phyloP scores from a whole-genome alignment of 2,888 invertebrate species.

The Meteorus cinctellus region DNA sequence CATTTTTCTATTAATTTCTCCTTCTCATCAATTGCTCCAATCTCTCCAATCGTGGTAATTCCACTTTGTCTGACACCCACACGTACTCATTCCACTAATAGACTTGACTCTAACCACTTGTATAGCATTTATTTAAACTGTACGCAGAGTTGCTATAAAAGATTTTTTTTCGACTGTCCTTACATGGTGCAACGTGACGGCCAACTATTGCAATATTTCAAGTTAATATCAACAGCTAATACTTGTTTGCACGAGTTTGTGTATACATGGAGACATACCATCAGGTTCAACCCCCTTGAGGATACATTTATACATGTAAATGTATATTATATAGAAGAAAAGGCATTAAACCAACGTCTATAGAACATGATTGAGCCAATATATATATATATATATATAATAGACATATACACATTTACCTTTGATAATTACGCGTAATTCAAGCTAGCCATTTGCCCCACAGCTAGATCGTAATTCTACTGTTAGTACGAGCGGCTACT shows the following conservation, averaged over 20 bases:
- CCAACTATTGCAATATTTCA: constrained; percentile 2
- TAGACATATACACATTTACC: constrained; percentile 36
- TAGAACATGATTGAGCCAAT: constrained; percentile 51
- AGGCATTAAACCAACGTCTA: constrained; percentile 51
- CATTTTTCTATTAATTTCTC: neutral
- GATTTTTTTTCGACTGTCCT: neutral
- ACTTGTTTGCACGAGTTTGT: constrained; percentile 9
- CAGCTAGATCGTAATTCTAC: constrained; percentile 36
- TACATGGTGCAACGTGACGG: neutral
- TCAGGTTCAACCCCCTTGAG: constrained; percentile 16
- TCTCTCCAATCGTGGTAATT: constrained; percentile 1
- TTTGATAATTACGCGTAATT: constrained; percentile 58
- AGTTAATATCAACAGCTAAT: constrained; percentile 9
- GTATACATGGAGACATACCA: neutral
- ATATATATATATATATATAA: constrained; percentile 33
- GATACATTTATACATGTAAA: constrained; percentile 15
- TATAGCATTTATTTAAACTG: neutral
- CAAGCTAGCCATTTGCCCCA: constrained; percentile 39
- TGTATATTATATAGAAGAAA: constrained; percentile 13
- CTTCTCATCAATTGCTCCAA: neutral
- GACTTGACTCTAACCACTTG: constrained; percentile 6
- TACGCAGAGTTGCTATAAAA: constrained; percentile 2
- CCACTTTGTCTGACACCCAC: constrained; percentile 15
- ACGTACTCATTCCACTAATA: constrained; percentile 10
- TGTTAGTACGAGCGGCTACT: constrained; percentile 6